These are phyloP conservation scores for Morbakka virulenta DNA, from an alignment of 30 jellyfish, hydroid and myxozoan species.

Conservation along the genomic window DNA sequence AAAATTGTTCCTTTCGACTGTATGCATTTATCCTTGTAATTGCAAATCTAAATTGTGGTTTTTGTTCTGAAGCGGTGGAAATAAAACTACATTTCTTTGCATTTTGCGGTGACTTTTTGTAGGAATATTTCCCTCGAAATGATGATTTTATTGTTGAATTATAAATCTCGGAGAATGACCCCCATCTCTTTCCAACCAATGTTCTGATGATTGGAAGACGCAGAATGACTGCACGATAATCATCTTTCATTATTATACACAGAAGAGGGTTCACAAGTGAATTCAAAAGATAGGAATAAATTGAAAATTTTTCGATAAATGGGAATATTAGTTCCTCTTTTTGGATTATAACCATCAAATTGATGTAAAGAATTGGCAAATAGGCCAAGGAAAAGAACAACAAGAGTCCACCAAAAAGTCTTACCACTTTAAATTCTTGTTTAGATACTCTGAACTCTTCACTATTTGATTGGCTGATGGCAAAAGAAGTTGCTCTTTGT, in stretches of 20 bases:
- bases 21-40: no score
- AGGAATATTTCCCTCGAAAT: no score
- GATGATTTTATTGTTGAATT: no score
- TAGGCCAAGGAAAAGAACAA: neutral
- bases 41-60: no score
- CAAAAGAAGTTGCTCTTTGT: neutral
- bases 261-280: neutral
- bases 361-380: neutral
- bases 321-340: neutral
- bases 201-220: neutral
- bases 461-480: neutral
- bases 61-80: no score
- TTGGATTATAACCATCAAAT: neutral
- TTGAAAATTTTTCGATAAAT: neutral
- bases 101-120: no score
- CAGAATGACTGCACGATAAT: neutral
- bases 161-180: neutral
- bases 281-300: neutral
- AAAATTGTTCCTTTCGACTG: no score
- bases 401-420: neutral
- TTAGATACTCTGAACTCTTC: neutral
- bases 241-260: neutral
- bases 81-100: no score
- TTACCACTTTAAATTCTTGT: neutral
- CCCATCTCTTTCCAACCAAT: neutral